Evolutionary conservation across 1,140 invertebrate species (phyloP), one percentile per base, ranked within the genome.

Genomic region (Pachyrhynchus sulphureomaculatus): DNA sequence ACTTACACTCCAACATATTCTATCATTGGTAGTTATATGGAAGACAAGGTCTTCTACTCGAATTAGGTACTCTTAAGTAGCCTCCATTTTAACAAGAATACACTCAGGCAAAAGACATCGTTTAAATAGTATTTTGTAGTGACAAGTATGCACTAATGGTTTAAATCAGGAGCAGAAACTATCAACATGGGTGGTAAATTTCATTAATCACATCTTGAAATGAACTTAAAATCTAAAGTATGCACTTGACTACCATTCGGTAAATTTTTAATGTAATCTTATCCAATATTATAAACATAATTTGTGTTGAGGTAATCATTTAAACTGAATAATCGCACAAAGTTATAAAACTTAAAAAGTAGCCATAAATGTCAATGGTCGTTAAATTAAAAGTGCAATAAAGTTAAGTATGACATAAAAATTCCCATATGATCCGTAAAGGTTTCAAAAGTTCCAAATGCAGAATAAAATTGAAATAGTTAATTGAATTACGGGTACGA

Each of bases 221-320:
- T 8, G 44, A 47, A 36, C 48, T 36, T 24, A 36, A 33, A 51
- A 18, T 32, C 33, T 18, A 33, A 36, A 51, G 48, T 24, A 33
- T 34, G 26, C 33, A 51, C 26, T 36, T 36, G 44, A 36, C 48
- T 51, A 51, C 48, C 48, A 24, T 18, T 47, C 24, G 12, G 44
- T 47, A 29, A 5, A 29, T 29, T 17, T 51, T 44, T 44, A 55
- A 39, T 23, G 36, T 55, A 44, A 55, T 55, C 52, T 55, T 55
- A 55, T 55, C 52, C 34, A 18, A n/a, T 10, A 17, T 21, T 44
- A 10, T 41, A 44, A 55, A 48, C 32, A 37, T 57, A 57, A 47
- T 47, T 57, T 57, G 42, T 45, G 55, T 57, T 57, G 55, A 57
- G 55, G 55, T 57, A 57, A 48, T 57, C 42, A 39, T 57, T 47